Conservation (phyloP, 1,140 invertebrate genomes). For the Drosophila repletoides region DNA sequence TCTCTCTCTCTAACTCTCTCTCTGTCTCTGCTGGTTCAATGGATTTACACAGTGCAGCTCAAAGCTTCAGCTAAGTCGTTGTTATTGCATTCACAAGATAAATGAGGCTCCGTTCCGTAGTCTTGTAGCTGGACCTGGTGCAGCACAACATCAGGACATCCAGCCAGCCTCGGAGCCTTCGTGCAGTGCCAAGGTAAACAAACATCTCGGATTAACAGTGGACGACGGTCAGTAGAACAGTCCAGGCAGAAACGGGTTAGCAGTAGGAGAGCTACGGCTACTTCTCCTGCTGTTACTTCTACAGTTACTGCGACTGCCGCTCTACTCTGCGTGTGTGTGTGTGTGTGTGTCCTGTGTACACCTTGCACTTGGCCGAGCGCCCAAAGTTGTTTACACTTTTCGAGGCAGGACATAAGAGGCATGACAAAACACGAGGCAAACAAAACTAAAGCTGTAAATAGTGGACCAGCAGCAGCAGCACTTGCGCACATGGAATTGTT, state of each 20-base stretch:
- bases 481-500: no score
- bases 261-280: background rate
- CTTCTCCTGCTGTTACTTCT: no score
- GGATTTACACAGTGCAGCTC: constrained; percentile 65
- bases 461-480: constrained; percentile 54
- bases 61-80: constrained; percentile 76
- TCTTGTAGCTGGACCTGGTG: constrained; percentile 5
- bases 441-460: constrained; percentile 79
- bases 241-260: constrained; percentile 11
- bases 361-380: constrained; percentile 71
- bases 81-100: constrained; percentile 78
- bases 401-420: constrained; percentile 73
- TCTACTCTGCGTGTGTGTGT: no score
- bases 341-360: constrained; percentile 46
- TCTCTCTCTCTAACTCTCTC: no score
- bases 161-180: constrained; percentile 26
- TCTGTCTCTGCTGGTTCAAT: constrained; percentile 62
- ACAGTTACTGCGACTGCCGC: background rate
- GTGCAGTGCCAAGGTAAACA: constrained; percentile 70
- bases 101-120: constrained; percentile 53
- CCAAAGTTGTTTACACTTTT: constrained; percentile 81
- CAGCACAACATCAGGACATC: background rate
- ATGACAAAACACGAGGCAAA: constrained; percentile 75
- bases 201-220: constrained; percentile 80
- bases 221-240: constrained; percentile 63